Conservation (phyloP, 2,797 vertebrate species). For the Sparus aurata region DNA sequence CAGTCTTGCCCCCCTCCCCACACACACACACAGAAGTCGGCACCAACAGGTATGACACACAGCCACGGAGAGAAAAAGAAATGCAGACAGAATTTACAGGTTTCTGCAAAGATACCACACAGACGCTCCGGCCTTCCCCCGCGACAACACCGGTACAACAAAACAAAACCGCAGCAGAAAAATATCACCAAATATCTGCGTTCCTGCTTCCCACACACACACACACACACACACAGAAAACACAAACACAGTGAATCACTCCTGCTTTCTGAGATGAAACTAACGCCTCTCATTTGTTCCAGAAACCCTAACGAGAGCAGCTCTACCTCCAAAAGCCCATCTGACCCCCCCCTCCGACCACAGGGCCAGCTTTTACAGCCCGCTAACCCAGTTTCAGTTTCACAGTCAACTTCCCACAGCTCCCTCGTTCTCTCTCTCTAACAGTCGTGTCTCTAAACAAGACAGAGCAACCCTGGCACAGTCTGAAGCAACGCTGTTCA, state of each 20-base stretch:
- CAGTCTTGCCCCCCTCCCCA: no score
- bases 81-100: constrained; percentile 1
- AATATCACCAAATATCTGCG: constrained; percentile 20
- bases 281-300: constrained; percentile 76
- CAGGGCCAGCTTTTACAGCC: constrained; percentile 4
- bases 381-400: constrained; percentile 54
- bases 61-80: constrained; percentile 7
- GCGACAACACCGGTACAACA: constrained; percentile 27
- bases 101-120: constrained; percentile 6
- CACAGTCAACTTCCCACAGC: constrained; percentile 12
- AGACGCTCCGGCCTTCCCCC: constrained; percentile 39
- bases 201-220: constrained; percentile 37
- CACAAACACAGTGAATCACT: constrained; percentile 69
- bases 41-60: background rate
- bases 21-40: no score
- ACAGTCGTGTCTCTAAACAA: background rate
- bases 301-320: constrained; percentile 46
- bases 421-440: background rate
- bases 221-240: constrained; percentile 18
- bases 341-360: constrained; percentile 44
- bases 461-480: constrained; percentile 4
- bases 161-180: constrained; percentile 47
- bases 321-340: constrained; percentile 26
- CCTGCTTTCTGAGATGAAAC: constrained; percentile 56
- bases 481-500: background rate